phyloP scores from a whole-genome alignment of 1,140 invertebrate species.

The Listronotus oregonensis region DNA sequence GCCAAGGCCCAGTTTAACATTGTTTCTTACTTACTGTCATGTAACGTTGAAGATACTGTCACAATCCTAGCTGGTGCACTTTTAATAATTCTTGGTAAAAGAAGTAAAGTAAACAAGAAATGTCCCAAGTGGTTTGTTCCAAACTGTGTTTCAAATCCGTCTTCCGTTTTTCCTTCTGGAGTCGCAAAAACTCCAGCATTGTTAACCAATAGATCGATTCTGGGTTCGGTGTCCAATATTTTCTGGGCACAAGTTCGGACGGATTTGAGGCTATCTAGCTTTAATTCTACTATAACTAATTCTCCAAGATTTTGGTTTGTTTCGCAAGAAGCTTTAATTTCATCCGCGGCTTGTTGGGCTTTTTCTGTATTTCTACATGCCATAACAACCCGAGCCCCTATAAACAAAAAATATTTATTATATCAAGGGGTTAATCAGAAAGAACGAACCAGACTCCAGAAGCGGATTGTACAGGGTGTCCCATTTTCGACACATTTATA shows the following conservation, averaged over 20 bases:
- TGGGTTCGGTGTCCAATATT: constrained; percentile 63
- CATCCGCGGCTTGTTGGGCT: constrained; percentile 52
- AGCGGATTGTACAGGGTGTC: too few species aligned
- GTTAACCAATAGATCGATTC: constrained; percentile 77
- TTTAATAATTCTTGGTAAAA: constrained; percentile 67
- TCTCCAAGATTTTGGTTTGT: constrained; percentile 60
- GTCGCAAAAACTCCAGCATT: constrained; percentile 82
- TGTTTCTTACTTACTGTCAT: constrained; percentile 55
- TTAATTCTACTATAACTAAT: constrained; percentile 65
- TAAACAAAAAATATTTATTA: too few species aligned
- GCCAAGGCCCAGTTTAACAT: too few species aligned
- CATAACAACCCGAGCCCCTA: constrained; percentile 57
- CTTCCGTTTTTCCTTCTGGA: constrained; percentile 67
- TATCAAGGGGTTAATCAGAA: too few species aligned
- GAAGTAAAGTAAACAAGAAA: constrained; percentile 80
- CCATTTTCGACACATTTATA: too few species aligned
- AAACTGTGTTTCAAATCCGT: constrained; percentile 82
- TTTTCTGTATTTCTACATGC: constrained; percentile 56
- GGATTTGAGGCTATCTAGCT: constrained; percentile 74
- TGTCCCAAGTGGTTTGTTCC: constrained; percentile 83
- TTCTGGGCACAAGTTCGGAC: constrained; percentile 71
- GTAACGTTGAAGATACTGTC: constrained; percentile 67
- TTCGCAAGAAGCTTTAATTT: constrained; percentile 58
- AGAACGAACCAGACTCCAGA: too few species aligned
- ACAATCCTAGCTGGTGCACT: constrained; percentile 62